Conservation (phyloP, 2,888 invertebrate species). For the Siphlonurus alternatus region DNA sequence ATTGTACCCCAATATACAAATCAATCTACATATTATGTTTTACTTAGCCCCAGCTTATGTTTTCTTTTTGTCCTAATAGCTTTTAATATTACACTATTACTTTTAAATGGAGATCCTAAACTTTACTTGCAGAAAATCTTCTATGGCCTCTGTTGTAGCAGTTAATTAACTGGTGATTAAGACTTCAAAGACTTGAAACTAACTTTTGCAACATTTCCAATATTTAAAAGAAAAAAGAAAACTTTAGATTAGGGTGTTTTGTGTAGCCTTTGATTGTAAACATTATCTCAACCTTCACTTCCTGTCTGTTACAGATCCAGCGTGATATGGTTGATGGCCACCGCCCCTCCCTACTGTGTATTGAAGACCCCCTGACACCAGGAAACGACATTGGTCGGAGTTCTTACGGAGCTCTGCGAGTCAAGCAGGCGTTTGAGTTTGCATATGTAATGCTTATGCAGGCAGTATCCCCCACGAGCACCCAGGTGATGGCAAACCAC, state of each 20-base stretch:
- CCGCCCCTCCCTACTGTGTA: slow-evolving; percentile 83
- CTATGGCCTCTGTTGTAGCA: no score
- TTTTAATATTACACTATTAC: background rate
- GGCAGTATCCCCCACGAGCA: slow-evolving; percentile 32
- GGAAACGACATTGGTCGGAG: slow-evolving; percentile 97
- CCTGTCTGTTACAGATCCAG: slow-evolving; percentile 41
- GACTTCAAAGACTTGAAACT: no score
- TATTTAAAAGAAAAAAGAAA: no score
- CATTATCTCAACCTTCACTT: no score
- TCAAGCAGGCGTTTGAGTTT: slow-evolving; percentile 90
- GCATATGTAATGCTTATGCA: slow-evolving; percentile 74
- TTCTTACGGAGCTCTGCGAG: slow-evolving; percentile 84
- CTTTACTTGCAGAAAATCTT: no score
- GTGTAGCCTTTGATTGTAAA: no score
- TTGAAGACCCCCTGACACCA: slow-evolving; percentile 92
- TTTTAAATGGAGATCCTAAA: no score
- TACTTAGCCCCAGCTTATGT: background rate
- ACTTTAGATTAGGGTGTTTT: no score
- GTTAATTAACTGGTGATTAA: no score
- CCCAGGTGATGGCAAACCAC: background rate
- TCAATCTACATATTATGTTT: no score
- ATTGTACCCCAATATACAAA: no score
- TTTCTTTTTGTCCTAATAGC: background rate
- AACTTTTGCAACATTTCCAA: no score
- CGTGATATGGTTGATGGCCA: slow-evolving; percentile 90